These are phyloP conservation scores for Pristionchus entomophagus DNA, from an alignment of 2,888 invertebrate species.

Conservation along the genomic window DNA sequence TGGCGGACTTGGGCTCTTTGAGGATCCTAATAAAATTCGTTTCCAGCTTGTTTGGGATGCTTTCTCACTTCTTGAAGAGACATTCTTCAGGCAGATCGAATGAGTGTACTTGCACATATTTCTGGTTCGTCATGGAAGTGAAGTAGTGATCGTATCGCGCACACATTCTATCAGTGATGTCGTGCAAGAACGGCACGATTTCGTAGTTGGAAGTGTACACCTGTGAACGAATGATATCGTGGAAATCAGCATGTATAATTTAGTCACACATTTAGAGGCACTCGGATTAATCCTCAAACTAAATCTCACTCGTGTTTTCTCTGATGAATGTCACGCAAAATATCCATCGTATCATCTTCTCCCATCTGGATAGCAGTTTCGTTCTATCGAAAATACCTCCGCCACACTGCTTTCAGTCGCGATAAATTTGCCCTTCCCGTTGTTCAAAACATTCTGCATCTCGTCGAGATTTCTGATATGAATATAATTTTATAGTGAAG, in stretches of 20 bases:
- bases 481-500: too few relatives aligned
- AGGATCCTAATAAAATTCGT: not conserved
- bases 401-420: not conserved
- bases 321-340: too few relatives aligned
- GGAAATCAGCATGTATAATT: too few relatives aligned
- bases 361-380: not conserved
- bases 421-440: not conserved
- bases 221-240: not conserved
- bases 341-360: too few relatives aligned
- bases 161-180: not conserved
- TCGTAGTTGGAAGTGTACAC: slow-evolving; percentile 26
- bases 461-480: not conserved
- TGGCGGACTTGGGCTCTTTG: not conserved
- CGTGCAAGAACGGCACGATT: not conserved
- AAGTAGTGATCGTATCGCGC: not conserved
- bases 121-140: slow-evolving; percentile 12
- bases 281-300: too few relatives aligned
- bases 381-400: not conserved
- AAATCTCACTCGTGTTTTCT: not conserved
- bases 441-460: not conserved
- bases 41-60: not conserved
- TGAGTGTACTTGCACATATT: not conserved
- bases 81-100: not conserved
- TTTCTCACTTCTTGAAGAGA: not conserved
- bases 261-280: too few relatives aligned